Percentiles rank a stretch among this genome's conserved stretches.
Evolutionary conservation across 2,113 vertebrate genomes (phyloP).

Genomic region (Romanogobio albipinnatus): DNA sequence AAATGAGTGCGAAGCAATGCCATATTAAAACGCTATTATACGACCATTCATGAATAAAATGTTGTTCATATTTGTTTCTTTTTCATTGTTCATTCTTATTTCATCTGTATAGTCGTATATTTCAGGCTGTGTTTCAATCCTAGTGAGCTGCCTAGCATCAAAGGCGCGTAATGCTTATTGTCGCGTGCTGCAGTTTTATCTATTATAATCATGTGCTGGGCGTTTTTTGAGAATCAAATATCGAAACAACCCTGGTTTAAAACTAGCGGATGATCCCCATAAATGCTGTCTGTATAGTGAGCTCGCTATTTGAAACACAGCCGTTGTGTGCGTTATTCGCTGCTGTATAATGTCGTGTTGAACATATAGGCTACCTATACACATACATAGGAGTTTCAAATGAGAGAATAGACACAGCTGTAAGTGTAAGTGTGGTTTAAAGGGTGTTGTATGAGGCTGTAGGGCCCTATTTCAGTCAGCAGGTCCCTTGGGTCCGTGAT

Average conservation of each 20-base stretch:
- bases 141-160: not conserved
- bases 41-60: not conserved
- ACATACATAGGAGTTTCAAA: not conserved
- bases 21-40: not conserved
- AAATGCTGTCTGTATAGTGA: not conserved
- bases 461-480: not conserved
- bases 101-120: not conserved
- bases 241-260: not conserved
- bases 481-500: slow-evolving; percentile 17
- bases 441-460: not conserved
- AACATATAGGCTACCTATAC: not conserved
- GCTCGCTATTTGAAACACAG: not conserved
- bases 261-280: not conserved
- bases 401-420: not conserved
- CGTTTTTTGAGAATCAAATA: not conserved
- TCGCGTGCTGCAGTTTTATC: not conserved
- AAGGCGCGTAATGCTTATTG: not conserved
- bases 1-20: not conserved
- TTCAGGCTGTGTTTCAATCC: not conserved
- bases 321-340: not conserved
- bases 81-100: not conserved
- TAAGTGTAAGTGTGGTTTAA: not conserved
- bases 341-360: not conserved
- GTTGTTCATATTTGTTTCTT: not conserved
- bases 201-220: not conserved